Base-by-base conservation (phyloP, 2,113 vertebrate species). In the Alosa alosa region DNA sequence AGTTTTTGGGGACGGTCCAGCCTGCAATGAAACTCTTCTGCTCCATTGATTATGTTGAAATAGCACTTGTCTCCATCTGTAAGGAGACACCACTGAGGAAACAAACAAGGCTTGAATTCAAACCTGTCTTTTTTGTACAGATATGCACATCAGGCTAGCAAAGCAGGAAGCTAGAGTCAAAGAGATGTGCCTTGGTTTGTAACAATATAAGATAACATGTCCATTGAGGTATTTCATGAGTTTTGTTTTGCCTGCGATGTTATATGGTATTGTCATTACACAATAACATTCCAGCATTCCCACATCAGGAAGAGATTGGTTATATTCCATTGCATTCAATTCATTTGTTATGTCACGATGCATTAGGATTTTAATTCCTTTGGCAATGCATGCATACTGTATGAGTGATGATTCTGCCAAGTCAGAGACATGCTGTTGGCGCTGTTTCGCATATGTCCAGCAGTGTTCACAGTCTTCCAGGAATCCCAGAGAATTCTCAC, bases 21-120 rank as follows among this genome's bases (percentile, higher is more conserved):
- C 3, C 72, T 72, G 64, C 9, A 72, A 72, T 72, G 64, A 72
- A 72, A 25, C 64, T 25, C 64, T 78, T 78, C 31, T 78, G 72
- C 36, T 78, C 36, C 36, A 17, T 36, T 78, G 72, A 78, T 78
- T 15, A 78, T 78, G 72, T 39, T 3, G 39, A 78, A 78, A 39
- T 13, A 78, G 72, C 72, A 31, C 36, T 78, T 72, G 64, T 72
- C 64, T 72, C n/a, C 64, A 31, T 78, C 72, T 78, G 72, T 15
- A 78, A 78, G 13, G 72, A 39, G 72, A 78, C 9, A 13, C 72
- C 31, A 39, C 72, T 41, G 25, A 78, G 72, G 11, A 78, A 78
- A 78, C 31, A 36, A 78, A 78, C 72, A 68, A 17, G 15, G 13
- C 52, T 55, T 68, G 13, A 13, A 39, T 15, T 78, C 10, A 78